Percentiles rank a stretch among this genome's conserved stretches.
These are phyloP conservation scores for Syngnathoides biaculeatus DNA, from an alignment of 2,113 vertebrate species.

Conservation along the genomic window DNA sequence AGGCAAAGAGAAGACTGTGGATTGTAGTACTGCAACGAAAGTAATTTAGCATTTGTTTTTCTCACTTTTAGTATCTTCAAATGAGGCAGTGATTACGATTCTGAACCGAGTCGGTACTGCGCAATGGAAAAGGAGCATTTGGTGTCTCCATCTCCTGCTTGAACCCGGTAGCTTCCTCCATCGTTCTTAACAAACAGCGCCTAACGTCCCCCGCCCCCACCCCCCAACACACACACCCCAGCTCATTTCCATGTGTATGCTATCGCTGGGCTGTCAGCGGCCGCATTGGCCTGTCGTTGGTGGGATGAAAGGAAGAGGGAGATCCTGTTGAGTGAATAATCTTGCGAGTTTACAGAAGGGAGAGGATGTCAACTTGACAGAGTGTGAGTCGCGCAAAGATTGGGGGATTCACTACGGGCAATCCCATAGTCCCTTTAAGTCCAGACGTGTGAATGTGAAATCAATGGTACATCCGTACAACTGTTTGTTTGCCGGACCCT, in stretches of 20 bases:
- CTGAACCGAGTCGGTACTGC: neutral
- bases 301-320: slow-evolving; percentile 71
- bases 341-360: slow-evolving; percentile 75
- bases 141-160: slow-evolving; percentile 32
- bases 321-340: slow-evolving; percentile 81
- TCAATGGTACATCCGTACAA: slow-evolving; percentile 80
- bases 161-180: slow-evolving; percentile 51
- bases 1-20: neutral
- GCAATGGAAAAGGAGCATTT: slow-evolving; percentile 11
- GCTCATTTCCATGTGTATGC: slow-evolving; percentile 76
- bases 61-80: neutral
- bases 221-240: slow-evolving; percentile 21
- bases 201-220: slow-evolving; percentile 42
- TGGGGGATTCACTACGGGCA: slow-evolving; percentile 66
- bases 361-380: slow-evolving; percentile 76
- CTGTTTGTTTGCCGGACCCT: slow-evolving; percentile 73
- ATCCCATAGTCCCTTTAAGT: slow-evolving; percentile 74
- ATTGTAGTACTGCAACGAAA: neutral
- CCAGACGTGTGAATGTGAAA: slow-evolving; percentile 79
- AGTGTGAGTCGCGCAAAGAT: slow-evolving; percentile 71
- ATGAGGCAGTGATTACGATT: neutral
- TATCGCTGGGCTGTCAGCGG: slow-evolving; percentile 74
- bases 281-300: slow-evolving; percentile 71
- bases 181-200: slow-evolving; percentile 63
- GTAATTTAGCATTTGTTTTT: neutral